Evolutionary conservation across 23 tunicate genomes (phyloP).

Genomic region (Clavelina lepadiformis): DNA sequence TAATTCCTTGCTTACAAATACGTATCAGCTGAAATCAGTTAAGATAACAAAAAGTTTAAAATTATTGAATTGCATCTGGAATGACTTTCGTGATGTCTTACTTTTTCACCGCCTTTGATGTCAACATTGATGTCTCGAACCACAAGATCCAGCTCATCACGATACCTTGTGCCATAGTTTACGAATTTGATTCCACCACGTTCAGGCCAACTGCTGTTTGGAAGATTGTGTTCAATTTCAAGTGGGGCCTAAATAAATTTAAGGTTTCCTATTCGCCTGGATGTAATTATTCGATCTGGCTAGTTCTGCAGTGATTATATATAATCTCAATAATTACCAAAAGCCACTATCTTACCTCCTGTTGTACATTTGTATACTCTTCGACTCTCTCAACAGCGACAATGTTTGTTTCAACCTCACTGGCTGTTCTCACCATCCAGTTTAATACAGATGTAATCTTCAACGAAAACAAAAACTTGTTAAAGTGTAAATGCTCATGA

Average conservation of each 20-base stretch:
- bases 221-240: slow-evolving; percentile 10
- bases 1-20: too few species aligned
- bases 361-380: slow-evolving; percentile 51
- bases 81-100: too few species aligned
- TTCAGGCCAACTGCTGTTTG: slow-evolving; percentile 49
- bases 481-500: too few species aligned
- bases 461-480: too few species aligned
- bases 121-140: slow-evolving; percentile 48
- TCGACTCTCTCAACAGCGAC: slow-evolving; percentile 66
- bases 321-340: too few species aligned
- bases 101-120: slow-evolving; percentile 86
- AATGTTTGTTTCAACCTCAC: slow-evolving; percentile 72
- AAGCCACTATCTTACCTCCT: slow-evolving; percentile 46
- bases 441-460: slow-evolving; percentile 64
- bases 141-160: slow-evolving; percentile 56
- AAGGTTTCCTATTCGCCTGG: too few species aligned
- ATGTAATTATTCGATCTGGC: too few species aligned
- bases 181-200: slow-evolving; percentile 44
- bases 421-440: slow-evolving; percentile 65
- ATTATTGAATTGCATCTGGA: too few species aligned
- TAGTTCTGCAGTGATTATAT: too few species aligned
- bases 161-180: slow-evolving; percentile 68
- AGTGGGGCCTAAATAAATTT: slow-evolving; percentile 25
- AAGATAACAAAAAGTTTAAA: too few species aligned
- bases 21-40: too few species aligned